Conservation (phyloP, 1,140 invertebrate genomes). For the Heliothis subflexa region DNA sequence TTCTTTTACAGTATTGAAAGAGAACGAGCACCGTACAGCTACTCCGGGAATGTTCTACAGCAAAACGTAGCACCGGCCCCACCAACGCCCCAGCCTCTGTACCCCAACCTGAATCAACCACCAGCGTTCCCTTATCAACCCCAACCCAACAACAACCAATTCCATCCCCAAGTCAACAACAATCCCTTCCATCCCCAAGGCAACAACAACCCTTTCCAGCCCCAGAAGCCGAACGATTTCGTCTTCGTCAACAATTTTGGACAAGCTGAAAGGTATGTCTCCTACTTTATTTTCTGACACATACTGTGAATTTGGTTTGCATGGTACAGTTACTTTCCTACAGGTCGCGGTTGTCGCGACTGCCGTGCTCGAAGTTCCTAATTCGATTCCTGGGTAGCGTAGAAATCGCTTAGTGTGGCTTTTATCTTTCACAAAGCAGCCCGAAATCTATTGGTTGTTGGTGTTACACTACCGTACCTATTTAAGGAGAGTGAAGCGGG, state of each 20-base stretch:
- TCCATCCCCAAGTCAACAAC: background rate
- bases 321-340: too few species aligned
- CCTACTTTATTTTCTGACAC: background rate
- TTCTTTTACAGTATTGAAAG: constrained; percentile 24
- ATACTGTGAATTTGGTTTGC: too few species aligned
- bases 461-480: too few species aligned
- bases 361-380: too few species aligned
- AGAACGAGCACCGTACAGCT: constrained; percentile 29
- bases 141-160: background rate
- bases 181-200: background rate
- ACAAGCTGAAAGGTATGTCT: background rate
- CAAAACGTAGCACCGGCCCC: background rate
- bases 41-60: constrained; percentile 1
- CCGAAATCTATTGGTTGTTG: too few species aligned
- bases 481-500: too few species aligned
- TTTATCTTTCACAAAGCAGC: too few species aligned
- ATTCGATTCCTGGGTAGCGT: too few species aligned
- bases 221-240: background rate
- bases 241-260: background rate
- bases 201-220: background rate
- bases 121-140: background rate
- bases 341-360: too few species aligned
- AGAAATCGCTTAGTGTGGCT: too few species aligned
- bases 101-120: background rate
- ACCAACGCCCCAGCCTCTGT: background rate